Evolutionary conservation across 2,888 invertebrate genomes (phyloP), one percentile per base, ranked within the genome.

Genomic region (Agrenia bidenticulata): DNA sequence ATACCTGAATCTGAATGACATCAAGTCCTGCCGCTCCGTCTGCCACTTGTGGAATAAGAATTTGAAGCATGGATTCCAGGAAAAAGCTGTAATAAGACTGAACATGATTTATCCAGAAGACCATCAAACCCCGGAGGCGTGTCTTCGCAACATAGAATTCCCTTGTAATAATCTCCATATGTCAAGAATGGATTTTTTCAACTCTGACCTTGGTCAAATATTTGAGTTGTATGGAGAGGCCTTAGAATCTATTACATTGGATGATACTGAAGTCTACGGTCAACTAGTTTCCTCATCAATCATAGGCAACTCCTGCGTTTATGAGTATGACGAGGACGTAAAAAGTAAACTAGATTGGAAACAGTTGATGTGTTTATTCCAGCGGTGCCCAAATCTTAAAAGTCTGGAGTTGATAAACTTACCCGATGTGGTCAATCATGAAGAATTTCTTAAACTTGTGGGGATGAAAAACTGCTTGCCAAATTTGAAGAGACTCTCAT

Each of bases 401-500:
- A 5, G 19, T 13, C 41, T 57, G 41, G 23, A 37, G 5, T 23
- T 57, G 2, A 9, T 2, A 5, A 39, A 57, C 39, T 11, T 57
- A 2, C 56, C 56, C 2, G 37, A 37, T 57, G 17, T 9, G 39
- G 2, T 57, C 2, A 37, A 39, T 11, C 17, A 37, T 2, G n/a
- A 21, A 9, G 56, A 41, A 4, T 57, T 57, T 39, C 56, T 41
- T 19, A 27, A 19, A 19, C 23, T 57, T 15, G 19, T 57, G 56
- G 15, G 37, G 9, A 37, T 57, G 56, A 21, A 37, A 2, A 19
- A 27, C 2, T 37, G 19, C 15, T 45, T 45, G 4, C 19, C 17
- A 4, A 32, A 27, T 39, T 21, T 57, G 21, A 17, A 21, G 9
- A 5, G 19, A 2, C 23, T 57, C 21, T 5, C 5, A 9, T 32